Base-by-base conservation (phyloP, 2,113 vertebrate species). In the Ursus arctos region DNA sequence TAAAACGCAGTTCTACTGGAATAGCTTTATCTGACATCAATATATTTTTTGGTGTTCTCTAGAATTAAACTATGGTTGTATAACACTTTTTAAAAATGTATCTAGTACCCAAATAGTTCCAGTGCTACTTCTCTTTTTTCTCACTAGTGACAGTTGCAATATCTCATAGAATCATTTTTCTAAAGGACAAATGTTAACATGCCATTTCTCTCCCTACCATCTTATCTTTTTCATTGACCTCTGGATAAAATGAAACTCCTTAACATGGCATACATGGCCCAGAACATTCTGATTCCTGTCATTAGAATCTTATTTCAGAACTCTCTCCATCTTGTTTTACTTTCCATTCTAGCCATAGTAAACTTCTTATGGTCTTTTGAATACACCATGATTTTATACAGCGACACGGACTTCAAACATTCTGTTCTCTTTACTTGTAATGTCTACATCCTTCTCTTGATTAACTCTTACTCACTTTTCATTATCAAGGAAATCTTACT, bases 181-280 rank as follows among this genome's bases (percentile, higher is more conserved):
- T 84, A 74, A 90, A 92, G 71, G 16, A 77, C 12, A 97, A 77
- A 77, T 89, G 6, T 89, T 95, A 97, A 83, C 16, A 87, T n/a
- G 33, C 7, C 24, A 63, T 94, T 95, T 97, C 15, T 61, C 10
- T 72, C 43, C 28, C 33, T 93, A 57, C 0, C 88, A 53, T 12
- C 21, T 82, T 91, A 63, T 57, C 4, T 43, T 91, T 84, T 47
- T 53, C 65, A 91, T 86, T 85, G 15, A 47, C 16, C 24, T 94
- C 26, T 85, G 28, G 5, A 82, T 72, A 65, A 93, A 97, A 14
- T 93, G 28, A 94, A 88, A 81, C 7, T 72, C 28, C 10, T 71
- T 91, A 90, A 65, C 16, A 85, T 53, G 24, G 7, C 4, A 88
- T 76, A 71, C 28, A 77, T 31, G 18, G 1, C 12, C n/a, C 22